Percentiles rank a stretch among this genome's conserved stretches.
Evolutionary conservation across 2,113 vertebrate genomes (phyloP).

Genomic region (Erinaceus europaeus): DNA sequence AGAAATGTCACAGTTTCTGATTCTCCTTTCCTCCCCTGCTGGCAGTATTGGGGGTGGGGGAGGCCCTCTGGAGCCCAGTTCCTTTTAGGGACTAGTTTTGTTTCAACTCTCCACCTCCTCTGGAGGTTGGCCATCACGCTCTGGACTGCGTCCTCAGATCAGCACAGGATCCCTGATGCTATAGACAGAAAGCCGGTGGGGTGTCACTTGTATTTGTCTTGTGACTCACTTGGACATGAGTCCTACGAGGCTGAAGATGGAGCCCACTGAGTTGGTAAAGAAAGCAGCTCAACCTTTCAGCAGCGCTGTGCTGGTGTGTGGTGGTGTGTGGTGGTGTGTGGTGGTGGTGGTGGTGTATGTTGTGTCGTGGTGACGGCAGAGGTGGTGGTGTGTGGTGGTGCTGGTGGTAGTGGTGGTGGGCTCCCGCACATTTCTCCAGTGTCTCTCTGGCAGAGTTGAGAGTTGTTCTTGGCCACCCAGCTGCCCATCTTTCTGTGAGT

Average conservation of each 20-base stretch:
- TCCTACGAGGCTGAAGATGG: not conserved
- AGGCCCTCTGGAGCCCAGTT: too few relatives aligned
- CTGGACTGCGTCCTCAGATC: too few relatives aligned
- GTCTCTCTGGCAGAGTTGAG: not conserved
- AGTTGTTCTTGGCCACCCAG: not conserved
- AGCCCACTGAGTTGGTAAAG: not conserved
- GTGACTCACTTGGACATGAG: accelerated
- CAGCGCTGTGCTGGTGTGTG: not conserved
- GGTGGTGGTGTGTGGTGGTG: too few relatives aligned
- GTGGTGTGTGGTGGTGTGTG: too few relatives aligned
- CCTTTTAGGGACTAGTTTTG: not conserved
- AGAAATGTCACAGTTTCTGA: not conserved
- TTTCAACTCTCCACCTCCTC: not conserved
- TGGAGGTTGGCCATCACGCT: too few relatives aligned
- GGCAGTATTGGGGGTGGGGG: not conserved
- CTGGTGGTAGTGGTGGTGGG: too few relatives aligned
- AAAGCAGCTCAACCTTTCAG: not conserved
- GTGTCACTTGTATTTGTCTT: not conserved
- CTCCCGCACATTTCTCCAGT: too few relatives aligned
- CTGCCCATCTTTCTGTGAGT: not conserved
- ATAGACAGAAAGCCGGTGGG: not conserved
- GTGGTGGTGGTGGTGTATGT: too few relatives aligned
- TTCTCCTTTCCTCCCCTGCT: not conserved
- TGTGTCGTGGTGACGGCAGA: too few relatives aligned
- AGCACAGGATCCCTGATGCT: not conserved